A percentile compares a stretch with the other conserved stretches of the same genome.
Evolutionary conservation across 2,113 vertebrate species (phyloP).

Genomic region (Eleginops maclovinus): DNA sequence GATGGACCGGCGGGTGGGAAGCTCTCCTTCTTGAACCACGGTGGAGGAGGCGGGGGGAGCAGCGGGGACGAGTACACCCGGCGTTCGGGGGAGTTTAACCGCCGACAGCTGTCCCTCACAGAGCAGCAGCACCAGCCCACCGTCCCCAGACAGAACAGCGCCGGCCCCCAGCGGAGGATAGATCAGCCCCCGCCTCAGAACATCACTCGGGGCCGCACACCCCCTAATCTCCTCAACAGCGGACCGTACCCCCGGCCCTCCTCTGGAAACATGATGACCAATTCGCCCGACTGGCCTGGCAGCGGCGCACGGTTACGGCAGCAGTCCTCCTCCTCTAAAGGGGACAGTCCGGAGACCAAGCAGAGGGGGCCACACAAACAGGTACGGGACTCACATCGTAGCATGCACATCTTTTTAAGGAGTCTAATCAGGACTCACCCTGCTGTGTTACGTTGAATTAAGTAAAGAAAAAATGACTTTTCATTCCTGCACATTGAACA

Average conservation of each 20-base stretch:
- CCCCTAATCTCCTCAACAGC: constrained; percentile 89
- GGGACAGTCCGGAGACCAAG: constrained; percentile 96
- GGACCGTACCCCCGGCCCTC: constrained; percentile 91
- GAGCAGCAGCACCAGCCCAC: constrained; percentile 89
- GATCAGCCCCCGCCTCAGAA: constrained; percentile 91
- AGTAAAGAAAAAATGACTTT: too few relatives aligned
- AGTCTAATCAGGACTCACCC: too few relatives aligned
- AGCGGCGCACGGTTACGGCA: constrained; percentile 91
- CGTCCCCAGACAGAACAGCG: constrained; percentile 93
- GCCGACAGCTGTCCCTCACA: constrained; percentile 91
- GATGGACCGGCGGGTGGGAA: constrained; percentile 84
- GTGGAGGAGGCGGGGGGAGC: constrained; percentile 76
- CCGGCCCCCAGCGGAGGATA: constrained; percentile 93
- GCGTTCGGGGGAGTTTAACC: constrained; percentile 90
- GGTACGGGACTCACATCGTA: constrained; percentile 78
- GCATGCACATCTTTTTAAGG: too few relatives aligned
- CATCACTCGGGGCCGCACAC: constrained; percentile 89
- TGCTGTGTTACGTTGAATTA: too few relatives aligned
- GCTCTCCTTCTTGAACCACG: constrained; percentile 84
- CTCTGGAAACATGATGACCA: constrained; percentile 90
- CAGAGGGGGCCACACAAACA: constrained; percentile 93
- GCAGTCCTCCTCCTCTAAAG: constrained; percentile 95
- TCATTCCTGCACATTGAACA: too few relatives aligned
- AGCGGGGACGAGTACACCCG: constrained; percentile 90
- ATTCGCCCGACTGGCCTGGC: constrained; percentile 93